Evolutionary conservation across 2,888 invertebrate genomes (phyloP), one percentile per base, ranked within the genome.

Genomic region (Phortica okadai): DNA sequence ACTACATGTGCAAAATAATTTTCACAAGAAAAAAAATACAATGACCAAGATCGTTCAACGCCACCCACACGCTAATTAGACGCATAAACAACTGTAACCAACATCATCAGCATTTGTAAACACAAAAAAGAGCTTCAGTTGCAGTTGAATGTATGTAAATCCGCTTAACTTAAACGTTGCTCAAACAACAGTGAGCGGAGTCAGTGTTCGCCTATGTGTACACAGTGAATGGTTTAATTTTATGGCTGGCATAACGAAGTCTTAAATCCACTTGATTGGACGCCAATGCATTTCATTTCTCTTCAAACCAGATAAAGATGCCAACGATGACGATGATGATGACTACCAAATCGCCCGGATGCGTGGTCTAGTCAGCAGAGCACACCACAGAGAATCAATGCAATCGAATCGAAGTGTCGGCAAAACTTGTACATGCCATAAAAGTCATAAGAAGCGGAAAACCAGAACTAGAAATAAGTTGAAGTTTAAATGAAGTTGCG

Each of bases 151-250:
- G 82, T 79, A 80, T 25, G 81, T 16, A 73, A 73, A 84, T 83
- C 83, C 80, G 85, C 85, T 86, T 85, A 82, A 81, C 80, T 81
- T 86, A 83, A 85, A 84, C 84, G 84, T 79, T 82, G 84, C 79
- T 84, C 80, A 85, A 85, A 80, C 79, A 82, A 76, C 81, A 77
- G 72, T 54, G 56, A 11, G 62, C 33, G 8, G 73, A 70, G 33
- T 72, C 56, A 14, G 2, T 2, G 50, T 50, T 14, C 2, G 50
- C 50, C 8, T 6, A 50, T 11, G 50, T 11, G 14, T 14, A 2
- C 14, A 2, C 4, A 50, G 50, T 50, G 8, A 50, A 50, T 50
- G 50, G 50, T 14, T 50, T 50, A 11, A 8, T 11, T 2, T 50
- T 6, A 50, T 50, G 50, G 50, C 10, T 50, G 50, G 5, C 8